Base-by-base conservation (phyloP, 2,888 invertebrate genomes). In the Chirona hameri region DNA sequence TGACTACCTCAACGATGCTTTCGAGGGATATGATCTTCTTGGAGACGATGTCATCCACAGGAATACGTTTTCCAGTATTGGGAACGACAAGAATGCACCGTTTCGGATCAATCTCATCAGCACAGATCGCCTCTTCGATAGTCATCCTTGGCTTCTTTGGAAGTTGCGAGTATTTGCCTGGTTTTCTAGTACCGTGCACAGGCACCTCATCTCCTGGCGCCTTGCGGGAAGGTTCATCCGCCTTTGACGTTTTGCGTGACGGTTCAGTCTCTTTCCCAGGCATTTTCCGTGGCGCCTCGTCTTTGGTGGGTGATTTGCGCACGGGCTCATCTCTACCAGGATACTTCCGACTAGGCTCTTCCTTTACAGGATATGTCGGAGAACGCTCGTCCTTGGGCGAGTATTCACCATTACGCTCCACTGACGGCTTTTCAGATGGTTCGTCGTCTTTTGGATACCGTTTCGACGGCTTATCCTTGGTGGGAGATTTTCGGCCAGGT, bases 21-120 rank as follows among this genome's bases (percentile, higher is more conserved):
- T 76, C 76, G 39, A 46, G 15, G 9, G 76, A 76, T 46, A 76
- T 76, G 7, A 76, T 76, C 76, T 76, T 76, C 21, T 76, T 76
- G 7, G 76, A 76, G 46, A 76, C 10, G n/a, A 76, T 76, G n/a
- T 76, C 76, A 7, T 39, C 4, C 46, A 76, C 39, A 10, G 76
- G 76, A 0, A 76, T 76, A 39, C 76, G 76, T 21, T 76, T 76
- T 7, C 76, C 76, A 46, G 18, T 76, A 7, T 24, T 18, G 46
- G 46, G 76, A 12, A 76, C 14, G 10, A 76, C 46, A 39, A 76
- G 21, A 9, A 46, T 21, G n/a, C 76, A 76, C 7, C 76, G 76
- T 12, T 76, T 21, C 2, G 76, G 76, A 9, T 76, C 76, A 21
- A 76, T 76, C 5, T 76, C 76, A 15, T 46, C 76, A 12, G 76